These are phyloP conservation scores for Ceriagrion tenellum DNA, from an alignment of 2,888 invertebrate genomes.

Conservation along the genomic window DNA sequence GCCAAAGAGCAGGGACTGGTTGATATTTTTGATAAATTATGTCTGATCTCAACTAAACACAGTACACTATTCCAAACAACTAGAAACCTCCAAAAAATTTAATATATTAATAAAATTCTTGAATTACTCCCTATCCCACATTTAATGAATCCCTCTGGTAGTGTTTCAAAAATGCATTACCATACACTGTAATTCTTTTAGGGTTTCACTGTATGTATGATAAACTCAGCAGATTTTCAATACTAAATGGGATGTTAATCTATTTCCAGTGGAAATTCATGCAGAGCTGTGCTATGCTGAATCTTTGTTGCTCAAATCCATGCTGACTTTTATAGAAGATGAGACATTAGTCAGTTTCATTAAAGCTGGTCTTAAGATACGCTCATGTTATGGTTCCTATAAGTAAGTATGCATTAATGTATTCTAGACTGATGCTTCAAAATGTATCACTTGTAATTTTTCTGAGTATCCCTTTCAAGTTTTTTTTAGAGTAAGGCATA, in stretches of 20 bases:
- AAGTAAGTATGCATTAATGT: conserved; percentile 83
- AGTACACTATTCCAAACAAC: no score
- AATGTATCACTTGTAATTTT: neutral
- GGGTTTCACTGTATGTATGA: no score
- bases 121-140: no score
- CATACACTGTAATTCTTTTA: no score
- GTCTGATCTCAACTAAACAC: no score
- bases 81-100: no score
- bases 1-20: no score
- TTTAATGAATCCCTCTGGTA: no score
- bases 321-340: conserved; percentile 96
- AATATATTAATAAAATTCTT: no score
- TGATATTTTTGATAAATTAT: no score
- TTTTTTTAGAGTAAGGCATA: neutral
- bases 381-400: conserved; percentile 93
- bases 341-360: conserved; percentile 95
- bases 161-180: no score
- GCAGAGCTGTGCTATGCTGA: conserved; percentile 98
- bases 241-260: neutral
- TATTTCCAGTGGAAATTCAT: conserved; percentile 88
- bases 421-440: conserved; percentile 29
- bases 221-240: no score
- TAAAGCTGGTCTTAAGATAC: conserved; percentile 94
- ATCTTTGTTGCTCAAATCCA: conserved; percentile 90
- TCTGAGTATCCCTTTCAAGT: neutral